A percentile compares a stretch with the other conserved stretches of the same genome.
Conservation (phyloP, 2,888 invertebrate species). For the Epinotia demarniana region DNA sequence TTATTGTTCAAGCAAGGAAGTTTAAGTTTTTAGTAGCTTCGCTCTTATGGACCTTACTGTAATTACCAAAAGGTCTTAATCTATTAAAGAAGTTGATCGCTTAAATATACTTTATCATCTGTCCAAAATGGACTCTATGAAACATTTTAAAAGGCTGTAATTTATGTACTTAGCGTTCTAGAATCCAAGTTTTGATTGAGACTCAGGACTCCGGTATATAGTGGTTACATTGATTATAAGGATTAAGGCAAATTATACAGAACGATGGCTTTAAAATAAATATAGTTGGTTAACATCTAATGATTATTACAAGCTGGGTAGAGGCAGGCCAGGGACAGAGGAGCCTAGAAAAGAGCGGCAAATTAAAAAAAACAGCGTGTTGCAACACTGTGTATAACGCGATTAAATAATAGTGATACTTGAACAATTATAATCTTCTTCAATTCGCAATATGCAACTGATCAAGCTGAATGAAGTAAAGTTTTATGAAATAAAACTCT, state of each 20-base stretch:
- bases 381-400: too few relatives aligned
- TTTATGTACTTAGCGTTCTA: constrained; percentile 3
- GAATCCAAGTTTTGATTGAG: neutral
- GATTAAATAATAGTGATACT: too few relatives aligned
- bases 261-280: constrained; percentile 58
- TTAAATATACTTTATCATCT: neutral
- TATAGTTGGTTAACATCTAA: constrained; percentile 46
- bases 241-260: constrained; percentile 59
- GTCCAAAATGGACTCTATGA: neutral
- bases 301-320: constrained; percentile 31
- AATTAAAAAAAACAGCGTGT: too few relatives aligned
- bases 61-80: neutral
- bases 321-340: too few relatives aligned
- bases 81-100: neutral
- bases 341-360: too few relatives aligned
- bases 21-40: neutral
- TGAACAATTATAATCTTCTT: too few relatives aligned
- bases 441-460: too few relatives aligned
- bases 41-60: neutral
- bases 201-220: neutral
- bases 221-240: constrained; percentile 1
- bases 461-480: too few relatives aligned
- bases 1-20: too few relatives aligned
- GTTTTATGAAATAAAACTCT: too few relatives aligned
- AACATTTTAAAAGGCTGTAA: neutral